These are phyloP conservation scores for Rhagologus leucostigma DNA, from an alignment of 2,113 vertebrate species.

Conservation along the genomic window DNA sequence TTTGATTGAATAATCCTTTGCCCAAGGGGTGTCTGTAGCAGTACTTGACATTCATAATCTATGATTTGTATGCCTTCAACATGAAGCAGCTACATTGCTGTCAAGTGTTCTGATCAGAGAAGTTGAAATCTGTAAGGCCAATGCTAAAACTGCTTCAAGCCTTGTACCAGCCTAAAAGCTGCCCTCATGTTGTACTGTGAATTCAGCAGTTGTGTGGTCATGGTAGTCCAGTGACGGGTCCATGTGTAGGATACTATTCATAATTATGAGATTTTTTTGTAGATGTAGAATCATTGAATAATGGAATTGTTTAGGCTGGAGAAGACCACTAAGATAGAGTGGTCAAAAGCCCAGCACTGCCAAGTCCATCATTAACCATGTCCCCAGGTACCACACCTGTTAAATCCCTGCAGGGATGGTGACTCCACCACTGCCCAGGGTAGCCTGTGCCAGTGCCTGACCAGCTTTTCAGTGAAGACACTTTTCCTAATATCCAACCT, in stretches of 20 bases:
- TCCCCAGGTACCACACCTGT: no score
- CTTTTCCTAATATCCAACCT: not conserved
- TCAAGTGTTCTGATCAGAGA: not conserved
- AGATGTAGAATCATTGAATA: not conserved
- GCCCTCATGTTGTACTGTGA: not conserved
- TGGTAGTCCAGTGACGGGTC: not conserved
- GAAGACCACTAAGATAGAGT: not conserved
- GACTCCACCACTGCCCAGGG: not conserved
- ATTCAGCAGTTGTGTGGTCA: not conserved
- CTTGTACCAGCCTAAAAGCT: not conserved
- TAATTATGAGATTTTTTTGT: not conserved
- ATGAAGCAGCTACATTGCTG: not conserved
- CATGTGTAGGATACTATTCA: not conserved
- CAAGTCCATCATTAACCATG: no score
- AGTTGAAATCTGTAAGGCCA: not conserved
- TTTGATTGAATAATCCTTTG: not conserved
- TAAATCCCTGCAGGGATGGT: not conserved
- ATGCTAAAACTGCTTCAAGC: not conserved
- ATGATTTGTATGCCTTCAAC: not conserved
- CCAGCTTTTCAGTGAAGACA: not conserved
- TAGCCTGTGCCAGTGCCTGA: not conserved
- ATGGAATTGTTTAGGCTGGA: not conserved
- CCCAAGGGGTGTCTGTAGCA: not conserved
- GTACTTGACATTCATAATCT: not conserved
- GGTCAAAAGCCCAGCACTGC: not conserved